A percentile compares a stretch with the other conserved stretches of the same genome.
phyloP scores from a whole-genome alignment of 2,797 vertebrate species.

The Anisognathus igniventris region DNA sequence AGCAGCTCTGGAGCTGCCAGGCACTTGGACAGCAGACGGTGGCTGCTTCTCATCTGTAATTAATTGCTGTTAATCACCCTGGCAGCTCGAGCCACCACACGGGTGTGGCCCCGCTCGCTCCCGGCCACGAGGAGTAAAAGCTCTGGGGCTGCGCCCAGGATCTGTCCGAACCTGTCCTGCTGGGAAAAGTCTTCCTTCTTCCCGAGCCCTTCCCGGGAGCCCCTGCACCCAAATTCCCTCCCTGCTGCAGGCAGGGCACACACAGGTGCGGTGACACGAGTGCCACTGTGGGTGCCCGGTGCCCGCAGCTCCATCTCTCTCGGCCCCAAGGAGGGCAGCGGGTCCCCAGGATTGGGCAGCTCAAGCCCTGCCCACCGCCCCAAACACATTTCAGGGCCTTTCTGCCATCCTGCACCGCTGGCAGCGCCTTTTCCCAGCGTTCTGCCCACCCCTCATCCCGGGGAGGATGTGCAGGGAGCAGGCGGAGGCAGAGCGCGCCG shows the following conservation, averaged over 20 bases:
- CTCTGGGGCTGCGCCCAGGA: too few species aligned
- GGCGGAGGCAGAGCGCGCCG: not conserved
- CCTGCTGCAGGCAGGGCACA: not conserved
- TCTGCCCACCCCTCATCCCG: not conserved
- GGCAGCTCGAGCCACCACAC: not conserved
- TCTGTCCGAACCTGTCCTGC: not conserved
- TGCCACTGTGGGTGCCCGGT: accelerated
- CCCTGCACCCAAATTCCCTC: not conserved
- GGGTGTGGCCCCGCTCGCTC: accelerated
- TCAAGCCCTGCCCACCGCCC: not conserved
- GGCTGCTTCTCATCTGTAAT: conserved; percentile 32
- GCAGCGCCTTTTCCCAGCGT: accelerated
- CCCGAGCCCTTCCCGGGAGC: accelerated
- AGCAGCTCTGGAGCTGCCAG: not conserved
- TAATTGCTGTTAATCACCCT: conserved; percentile 13
- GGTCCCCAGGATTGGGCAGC: not conserved
- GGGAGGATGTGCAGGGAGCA: not conserved
- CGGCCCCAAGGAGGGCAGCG: accelerated
- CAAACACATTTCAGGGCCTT: not conserved
- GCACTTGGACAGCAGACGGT: not conserved
- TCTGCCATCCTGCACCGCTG: accelerated
- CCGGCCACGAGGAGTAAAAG: not conserved
- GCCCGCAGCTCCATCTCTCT: accelerated
- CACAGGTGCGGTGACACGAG: accelerated
- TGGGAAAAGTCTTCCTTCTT: not conserved